These are phyloP conservation scores for Drosophila albomicans DNA, from an alignment of 1,140 invertebrate genomes.

Conservation along the genomic window DNA sequence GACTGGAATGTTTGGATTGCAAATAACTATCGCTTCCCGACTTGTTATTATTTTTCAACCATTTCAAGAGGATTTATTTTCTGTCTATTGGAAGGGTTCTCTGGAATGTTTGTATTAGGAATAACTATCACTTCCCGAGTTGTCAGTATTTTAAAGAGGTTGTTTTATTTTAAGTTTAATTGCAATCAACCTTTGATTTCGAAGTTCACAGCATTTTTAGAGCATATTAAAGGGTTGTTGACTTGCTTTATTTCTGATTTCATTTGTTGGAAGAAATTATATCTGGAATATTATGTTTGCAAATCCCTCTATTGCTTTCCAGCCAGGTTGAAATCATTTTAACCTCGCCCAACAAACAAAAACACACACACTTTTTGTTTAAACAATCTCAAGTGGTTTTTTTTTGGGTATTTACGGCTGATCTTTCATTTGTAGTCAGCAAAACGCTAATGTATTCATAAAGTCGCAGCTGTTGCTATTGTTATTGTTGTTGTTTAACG, in stretches of 20 bases:
- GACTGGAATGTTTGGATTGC: background rate
- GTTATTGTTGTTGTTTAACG: constrained; percentile 24
- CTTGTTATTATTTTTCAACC: no score
- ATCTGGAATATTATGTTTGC: background rate
- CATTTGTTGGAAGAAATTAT: background rate
- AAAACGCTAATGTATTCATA: constrained; percentile 73
- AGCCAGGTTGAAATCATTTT: background rate
- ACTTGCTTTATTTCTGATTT: no score
- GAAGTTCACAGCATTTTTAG: no score
- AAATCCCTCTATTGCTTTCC: no score
- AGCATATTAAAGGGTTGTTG: no score
- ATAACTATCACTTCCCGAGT: background rate
- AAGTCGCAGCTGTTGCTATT: constrained; percentile 35
- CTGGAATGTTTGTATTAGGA: background rate
- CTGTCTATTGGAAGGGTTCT: background rate
- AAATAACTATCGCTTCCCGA: background rate
- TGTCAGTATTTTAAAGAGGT: no score
- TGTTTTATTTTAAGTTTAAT: no score
- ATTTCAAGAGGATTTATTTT: no score
- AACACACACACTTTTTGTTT: constrained; percentile 50
- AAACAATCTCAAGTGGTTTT: constrained; percentile 66
- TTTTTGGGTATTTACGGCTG: constrained; percentile 30
- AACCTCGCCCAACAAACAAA: constrained; percentile 14
- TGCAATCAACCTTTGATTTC: no score
- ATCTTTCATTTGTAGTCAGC: constrained; percentile 40